Conservation (phyloP, 1,140 invertebrate genomes). For the Ptiloglossa arizonensis region DNA sequence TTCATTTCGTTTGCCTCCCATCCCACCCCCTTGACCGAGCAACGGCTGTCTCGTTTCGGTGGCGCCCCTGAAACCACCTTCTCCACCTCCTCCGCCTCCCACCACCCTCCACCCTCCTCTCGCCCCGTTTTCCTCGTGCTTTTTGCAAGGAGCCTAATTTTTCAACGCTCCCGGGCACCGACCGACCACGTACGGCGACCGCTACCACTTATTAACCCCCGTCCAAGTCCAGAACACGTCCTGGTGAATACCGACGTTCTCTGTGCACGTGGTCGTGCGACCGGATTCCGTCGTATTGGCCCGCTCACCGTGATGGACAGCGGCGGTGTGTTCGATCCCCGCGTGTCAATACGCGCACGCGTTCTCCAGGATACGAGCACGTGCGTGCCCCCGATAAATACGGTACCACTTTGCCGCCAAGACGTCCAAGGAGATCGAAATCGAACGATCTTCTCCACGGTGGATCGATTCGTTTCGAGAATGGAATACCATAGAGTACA, state of each 20-base stretch:
- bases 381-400: constrained; percentile 49
- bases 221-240: constrained; percentile 21
- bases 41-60: constrained; percentile 45
- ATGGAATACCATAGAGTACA: too few species aligned
- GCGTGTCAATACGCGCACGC: constrained; percentile 68
- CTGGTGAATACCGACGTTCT: constrained; percentile 36
- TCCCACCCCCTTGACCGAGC: constrained; percentile 17
- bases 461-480: too few species aligned
- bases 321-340: constrained; percentile 64
- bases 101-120: too few species aligned
- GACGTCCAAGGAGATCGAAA: constrained; percentile 4
- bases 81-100: constrained; percentile 43
- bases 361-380: constrained; percentile 55
- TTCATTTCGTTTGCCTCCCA: constrained; percentile 53
- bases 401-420: constrained; percentile 29
- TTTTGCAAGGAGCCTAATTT: constrained; percentile 71
- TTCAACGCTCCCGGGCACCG: constrained; percentile 62
- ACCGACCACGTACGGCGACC: constrained; percentile 42
- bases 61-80: constrained; percentile 37
- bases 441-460: too few species aligned
- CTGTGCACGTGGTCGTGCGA: constrained; percentile 51
- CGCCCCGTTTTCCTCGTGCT: constrained; percentile 57
- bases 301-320: constrained; percentile 54
- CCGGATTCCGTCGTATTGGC: constrained; percentile 57
- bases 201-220: constrained; percentile 64